Evolutionary conservation across 2,888 invertebrate species (phyloP), one percentile per base, ranked within the genome.

Genomic region (Yponomeuta plumbellus): DNA sequence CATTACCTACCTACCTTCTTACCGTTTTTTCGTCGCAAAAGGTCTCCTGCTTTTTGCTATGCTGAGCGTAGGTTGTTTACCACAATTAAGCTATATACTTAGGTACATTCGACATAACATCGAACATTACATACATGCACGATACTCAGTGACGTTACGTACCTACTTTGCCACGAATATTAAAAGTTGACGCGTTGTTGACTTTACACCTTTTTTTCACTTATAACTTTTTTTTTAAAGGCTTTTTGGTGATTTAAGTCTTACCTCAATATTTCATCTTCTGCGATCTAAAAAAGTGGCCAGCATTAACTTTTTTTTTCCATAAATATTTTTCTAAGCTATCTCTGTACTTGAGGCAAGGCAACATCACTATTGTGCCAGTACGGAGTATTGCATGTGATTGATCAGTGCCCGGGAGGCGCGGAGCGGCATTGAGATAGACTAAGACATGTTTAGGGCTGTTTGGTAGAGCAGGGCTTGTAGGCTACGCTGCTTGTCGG

Each of bases 391-490:
- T 13, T 52, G 67, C 66, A 64, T 63, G 69, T 75, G 77, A 75
- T 74, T 70, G 72, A 76, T 76, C 74, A 72, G 73, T 61, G 66
- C 72, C 71, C 65, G 39, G 62, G 70, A 34, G 34, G 34, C 34
- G 73, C 68, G 66, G 57, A 34, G 39, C n/a, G 21, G 64, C 5
- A 52, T 52, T 52, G 44, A 52, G 44, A 52, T 52, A 6, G 44
- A 52, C 44, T 13, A 52, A 52, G 44, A 52, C 44, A 52, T 52
- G 44, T 52, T 52, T 52, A 52, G 44, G 17, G 44, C 44, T 52
- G 44, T 52, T 52, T 52, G 44, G 44, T 52, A 52, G 17, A 52
- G 44, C 44, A 52, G 44, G 17, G 17, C 44, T 52, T 52, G 17
- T 52, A 52, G 44, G 44, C 17, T 52, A 5, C 17, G 44, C 44